Base-by-base conservation (phyloP, 2,888 invertebrate genomes). In the Trichopria drosophilae region DNA sequence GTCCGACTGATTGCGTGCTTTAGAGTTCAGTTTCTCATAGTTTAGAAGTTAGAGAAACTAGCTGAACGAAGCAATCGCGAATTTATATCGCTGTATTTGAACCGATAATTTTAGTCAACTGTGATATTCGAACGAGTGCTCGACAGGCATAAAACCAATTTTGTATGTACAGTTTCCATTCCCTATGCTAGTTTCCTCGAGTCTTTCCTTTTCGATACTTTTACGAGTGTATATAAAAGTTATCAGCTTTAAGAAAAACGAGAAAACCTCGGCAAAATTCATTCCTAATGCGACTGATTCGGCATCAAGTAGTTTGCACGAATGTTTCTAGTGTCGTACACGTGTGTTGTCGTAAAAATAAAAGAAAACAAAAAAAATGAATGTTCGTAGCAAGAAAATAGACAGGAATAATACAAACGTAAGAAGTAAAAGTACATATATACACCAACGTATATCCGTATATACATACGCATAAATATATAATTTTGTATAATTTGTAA, bases 401-500 rank as follows among this genome's bases (percentile, higher is more conserved):
- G 62, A 60, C 65, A 67, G 63, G 60, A 59, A 61, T 63, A 63
- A 62, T 65, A 61, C 52, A 59, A 60, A 60, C 62, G 60, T 58
- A 63, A 62, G 54, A 61, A 58, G 61, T 59, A 58, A 53, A 58
- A 50, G 59, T 56, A 59, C 54, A 59, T 51, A 63, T 60, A 66
- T 63, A n/a, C n/a, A n/a, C n/a, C n/a, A n/a, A n/a, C n/a, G n/a
- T n/a, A 67, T 66, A 67, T 42, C 55, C 53, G 49, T 42, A 56
- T 48, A 51, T 43, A 53, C 20, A 53, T 46, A 57, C 40, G 58
- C 37, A 58, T 47, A 60, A 55, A 63, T 60, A 67, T 65, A 66
- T 68, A 66, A 68, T 69, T 68, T 69, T 69, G 66, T 68, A 69
- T 69, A 67, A 69, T 68, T 69, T 67, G 66, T 69, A 67, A 69